Base-by-base conservation (phyloP, 2,888 invertebrate species). In the Philaethria dido region DNA sequence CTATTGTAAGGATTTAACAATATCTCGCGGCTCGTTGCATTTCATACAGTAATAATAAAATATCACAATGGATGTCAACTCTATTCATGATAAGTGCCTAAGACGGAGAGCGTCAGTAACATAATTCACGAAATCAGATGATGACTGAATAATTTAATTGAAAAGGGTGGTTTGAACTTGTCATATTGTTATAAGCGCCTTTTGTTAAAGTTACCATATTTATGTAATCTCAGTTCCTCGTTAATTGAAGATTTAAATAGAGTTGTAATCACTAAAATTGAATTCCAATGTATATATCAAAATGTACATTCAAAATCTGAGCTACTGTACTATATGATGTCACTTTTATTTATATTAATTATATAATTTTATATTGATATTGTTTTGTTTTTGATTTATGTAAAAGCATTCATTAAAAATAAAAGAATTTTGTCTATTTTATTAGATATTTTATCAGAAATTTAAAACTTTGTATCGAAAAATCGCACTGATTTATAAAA, bases 11-110 rank as follows among this genome's bases (percentile, higher is more conserved):
- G 84, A 85, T 88, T 89, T 88, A 89, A 91, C 87, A 89, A 90
- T 90, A 89, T 87, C 86, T 86, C 82, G 80, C 88, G 88, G 83
- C 84, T 84, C 85, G 88, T 86, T 91, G 88, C 92, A 88, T 89
- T 86, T 86, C 85, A 85, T 84, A 82, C 81, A 84, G 84, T 88
- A 87, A 88, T 91, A 89, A 90, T 90, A 90, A 90, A 92, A 90
- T 83, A 89, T 87, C 80, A 92, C 90, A 92, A 91, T 91, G 89
- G 90, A 85, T 89, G 87, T 89, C 89, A 88, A 87, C 85, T 87
- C 89, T 87, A 86, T 89, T 92, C 89, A 89, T 81, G 86, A 88
- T 87, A 89, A 90, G 86, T 89, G 86, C 83, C 83, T 81, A 81
- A 86, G 85, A 86, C 84, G 84, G 82, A 85, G 84, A 87, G 85